A percentile compares a stretch with the other conserved stretches of the same genome.
phyloP scores from a whole-genome alignment of 2,797 vertebrate genomes.

The Denticeps clupeoides region DNA sequence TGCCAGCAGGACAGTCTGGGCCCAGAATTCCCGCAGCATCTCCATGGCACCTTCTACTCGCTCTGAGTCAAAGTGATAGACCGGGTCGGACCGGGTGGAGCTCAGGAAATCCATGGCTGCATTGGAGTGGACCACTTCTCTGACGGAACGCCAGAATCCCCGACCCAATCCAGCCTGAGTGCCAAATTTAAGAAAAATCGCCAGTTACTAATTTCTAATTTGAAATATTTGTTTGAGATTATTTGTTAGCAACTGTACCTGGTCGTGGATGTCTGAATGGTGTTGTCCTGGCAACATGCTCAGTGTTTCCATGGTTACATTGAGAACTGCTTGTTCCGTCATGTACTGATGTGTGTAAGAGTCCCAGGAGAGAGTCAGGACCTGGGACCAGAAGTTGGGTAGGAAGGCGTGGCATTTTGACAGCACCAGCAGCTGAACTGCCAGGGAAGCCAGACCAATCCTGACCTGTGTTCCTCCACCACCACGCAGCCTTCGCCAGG shows the following conservation, averaged over 20 bases:
- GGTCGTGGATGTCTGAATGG: constrained; percentile 18
- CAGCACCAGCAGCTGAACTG: constrained; percentile 44
- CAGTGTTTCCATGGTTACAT: constrained; percentile 67
- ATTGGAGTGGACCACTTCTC: constrained; percentile 68
- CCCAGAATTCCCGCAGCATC: constrained; percentile 51
- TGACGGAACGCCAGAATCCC: constrained; percentile 64
- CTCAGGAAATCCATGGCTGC: constrained; percentile 69
- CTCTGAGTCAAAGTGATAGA: constrained; percentile 78
- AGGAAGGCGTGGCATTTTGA: constrained; percentile 60
- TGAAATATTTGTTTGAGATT: no score
- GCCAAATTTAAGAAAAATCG: no score
- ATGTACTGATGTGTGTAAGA: constrained; percentile 78
- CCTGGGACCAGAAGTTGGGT: constrained; percentile 71
- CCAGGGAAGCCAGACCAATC: constrained; percentile 20
- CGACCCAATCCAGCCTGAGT: constrained; percentile 48
- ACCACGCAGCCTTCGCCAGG: constrained; percentile 18
- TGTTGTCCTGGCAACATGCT: constrained; percentile 28
- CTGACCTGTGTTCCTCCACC: constrained; percentile 7
- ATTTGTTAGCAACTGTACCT: no score
- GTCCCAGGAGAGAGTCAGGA: constrained; percentile 62
- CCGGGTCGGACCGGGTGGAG: constrained; percentile 57
- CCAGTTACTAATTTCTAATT: no score
- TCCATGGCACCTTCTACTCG: constrained; percentile 42
- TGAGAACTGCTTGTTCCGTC: constrained; percentile 67
- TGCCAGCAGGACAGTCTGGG: constrained; percentile 50